Percentiles rank a stretch among this genome's conserved stretches.
phyloP scores from a whole-genome alignment of 2,888 invertebrate species.

The Pecten maximus region DNA sequence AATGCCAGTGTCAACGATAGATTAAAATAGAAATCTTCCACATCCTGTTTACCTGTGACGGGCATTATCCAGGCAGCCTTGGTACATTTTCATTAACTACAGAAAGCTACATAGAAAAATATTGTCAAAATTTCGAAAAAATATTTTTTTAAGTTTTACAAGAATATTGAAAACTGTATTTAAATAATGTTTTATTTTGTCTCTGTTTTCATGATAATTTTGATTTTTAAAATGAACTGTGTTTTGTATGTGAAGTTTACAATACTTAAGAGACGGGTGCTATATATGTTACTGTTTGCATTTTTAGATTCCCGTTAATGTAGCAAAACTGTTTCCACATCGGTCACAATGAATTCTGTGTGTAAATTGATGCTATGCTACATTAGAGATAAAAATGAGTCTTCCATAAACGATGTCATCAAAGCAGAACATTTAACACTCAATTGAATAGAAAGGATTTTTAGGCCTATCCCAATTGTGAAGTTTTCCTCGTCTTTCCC shows the following conservation, averaged over 20 bases:
- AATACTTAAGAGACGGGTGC: not conserved
- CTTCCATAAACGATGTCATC: not conserved
- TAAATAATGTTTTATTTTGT: not conserved
- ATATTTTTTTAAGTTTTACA: not conserved
- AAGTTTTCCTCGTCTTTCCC: not conserved
- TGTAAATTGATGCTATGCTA: not conserved
- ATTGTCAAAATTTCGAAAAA: not conserved
- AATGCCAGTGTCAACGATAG: not conserved
- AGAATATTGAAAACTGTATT: not conserved
- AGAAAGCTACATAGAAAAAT: not conserved
- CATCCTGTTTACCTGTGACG: not conserved
- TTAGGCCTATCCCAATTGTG: not conserved
- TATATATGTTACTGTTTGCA: not conserved
- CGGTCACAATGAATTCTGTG: not conserved
- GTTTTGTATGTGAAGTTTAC: not conserved
- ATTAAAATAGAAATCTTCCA: slow-evolving; percentile 19
- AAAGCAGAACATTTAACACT: not conserved
- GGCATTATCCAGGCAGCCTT: not conserved
- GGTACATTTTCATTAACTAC: not conserved
- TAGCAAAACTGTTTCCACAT: not conserved
- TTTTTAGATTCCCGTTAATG: not conserved
- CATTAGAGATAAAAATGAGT: not conserved
- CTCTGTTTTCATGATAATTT: not conserved
- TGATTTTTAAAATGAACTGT: not conserved
- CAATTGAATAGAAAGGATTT: not conserved